Evolutionary conservation across 2,888 invertebrate genomes (phyloP), one percentile per base, ranked within the genome.

Genomic region (Brachynemurus nebulosus): DNA sequence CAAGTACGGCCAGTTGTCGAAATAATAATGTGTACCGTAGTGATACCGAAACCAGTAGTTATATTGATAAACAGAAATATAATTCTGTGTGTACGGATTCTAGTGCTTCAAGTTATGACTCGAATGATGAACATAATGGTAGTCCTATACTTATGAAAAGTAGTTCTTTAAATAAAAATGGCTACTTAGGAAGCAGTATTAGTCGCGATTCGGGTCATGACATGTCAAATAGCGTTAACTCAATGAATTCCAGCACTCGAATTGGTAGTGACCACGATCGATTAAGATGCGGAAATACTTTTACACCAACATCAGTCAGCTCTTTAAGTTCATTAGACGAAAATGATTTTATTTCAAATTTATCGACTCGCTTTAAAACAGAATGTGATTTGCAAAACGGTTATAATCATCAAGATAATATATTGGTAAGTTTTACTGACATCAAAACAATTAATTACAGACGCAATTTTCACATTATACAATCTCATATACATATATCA

Each of bases 271-370:
- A 27, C 12, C 27, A 17, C 11, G 43, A 27, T 36, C 17, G 17
- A 11, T 12, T 18, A 21, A 19, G 34, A 16, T 19, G 9, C n/a
- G 54, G 52, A 19, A 60, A 56, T 20, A 63, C 61, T 48, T 62
- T 59, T 41, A 63, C 63, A 19, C 63, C 59, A 33, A 66, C 64
- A 51, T 64, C 63, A 4, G 59, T 59, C 6, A 65, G 65, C 52
- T 64, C 64, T 37, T 47, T 66, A 33, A 63, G 64, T 52, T 65
- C 65, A 6, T 54, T 65, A 40, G 66, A 66, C 48, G 66, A 66
- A 46, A 61, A 63, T 5, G 65, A 65, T 54, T 64, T 56, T 44
- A 54, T 54, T 46, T 52, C 50, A 21, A 51, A 53, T 51, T 48
- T 63, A 25, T 55, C 59, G 14, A 59, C 63, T 46, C 59, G 59